Conservation (phyloP, 2,113 vertebrate species). For the Corynorhinus townsendii region DNA sequence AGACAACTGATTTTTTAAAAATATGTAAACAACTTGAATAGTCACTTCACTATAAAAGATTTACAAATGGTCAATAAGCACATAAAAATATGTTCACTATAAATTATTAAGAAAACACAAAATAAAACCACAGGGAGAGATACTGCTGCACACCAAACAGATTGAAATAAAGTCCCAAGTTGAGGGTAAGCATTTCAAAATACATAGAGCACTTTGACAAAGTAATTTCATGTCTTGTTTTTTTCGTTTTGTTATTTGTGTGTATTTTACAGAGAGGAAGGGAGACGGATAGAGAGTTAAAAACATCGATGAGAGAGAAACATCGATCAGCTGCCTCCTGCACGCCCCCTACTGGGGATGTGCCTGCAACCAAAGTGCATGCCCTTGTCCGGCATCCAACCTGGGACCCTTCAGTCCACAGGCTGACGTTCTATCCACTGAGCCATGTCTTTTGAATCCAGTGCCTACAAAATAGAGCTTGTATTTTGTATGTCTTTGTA, state of each 20-base stretch:
- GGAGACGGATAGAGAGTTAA: no score
- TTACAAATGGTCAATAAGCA: not conserved
- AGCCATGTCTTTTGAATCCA: not conserved
- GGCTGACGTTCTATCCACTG: no score
- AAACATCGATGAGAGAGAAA: no score
- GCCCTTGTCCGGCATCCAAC: no score
- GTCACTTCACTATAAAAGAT: not conserved
- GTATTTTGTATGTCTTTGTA: not conserved
- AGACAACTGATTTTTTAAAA: not conserved
- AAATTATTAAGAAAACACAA: not conserved
- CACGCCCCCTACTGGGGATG: no score
- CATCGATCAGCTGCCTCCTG: no score
- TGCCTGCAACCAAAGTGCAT: no score
- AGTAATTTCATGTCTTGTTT: not conserved
- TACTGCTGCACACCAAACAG: not conserved
- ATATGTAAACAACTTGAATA: not conserved
- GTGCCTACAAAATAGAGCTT: not conserved
- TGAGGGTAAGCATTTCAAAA: not conserved
- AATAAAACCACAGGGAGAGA: not conserved
- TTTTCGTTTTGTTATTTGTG: no score
- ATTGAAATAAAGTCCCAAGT: not conserved
- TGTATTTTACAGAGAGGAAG: no score
- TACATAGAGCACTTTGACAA: not conserved
- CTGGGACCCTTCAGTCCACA: no score
- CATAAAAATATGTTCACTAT: not conserved